Percentiles rank a stretch among this genome's conserved stretches.
Conservation (phyloP, 2,113 vertebrate genomes). For the Bufo gargarizans region DNA sequence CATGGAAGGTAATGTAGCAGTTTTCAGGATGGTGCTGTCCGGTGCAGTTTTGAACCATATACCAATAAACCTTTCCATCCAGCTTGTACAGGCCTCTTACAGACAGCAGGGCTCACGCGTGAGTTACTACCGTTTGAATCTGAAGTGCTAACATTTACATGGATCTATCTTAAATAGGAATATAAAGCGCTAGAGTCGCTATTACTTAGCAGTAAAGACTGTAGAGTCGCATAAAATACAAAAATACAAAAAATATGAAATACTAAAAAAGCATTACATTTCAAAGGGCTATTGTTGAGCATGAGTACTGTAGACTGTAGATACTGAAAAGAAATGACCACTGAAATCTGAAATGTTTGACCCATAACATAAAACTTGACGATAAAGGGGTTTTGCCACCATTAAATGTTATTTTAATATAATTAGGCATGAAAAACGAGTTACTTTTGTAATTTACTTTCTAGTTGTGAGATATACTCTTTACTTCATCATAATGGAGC, state of each 20-base stretch:
- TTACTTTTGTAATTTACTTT: no score
- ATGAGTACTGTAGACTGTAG: neutral
- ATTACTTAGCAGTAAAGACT: neutral
- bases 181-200: neutral
- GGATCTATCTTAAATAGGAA: neutral
- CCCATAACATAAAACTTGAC: neutral
- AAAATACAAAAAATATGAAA: neutral
- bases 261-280: neutral
- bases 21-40: neutral
- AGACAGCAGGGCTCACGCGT: neutral
- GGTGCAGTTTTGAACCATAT: neutral
- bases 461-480: no score
- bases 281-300: slow-evolving; percentile 7
- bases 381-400: neutral
- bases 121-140: neutral
- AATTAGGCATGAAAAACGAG: no score
- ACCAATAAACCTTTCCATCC: neutral
- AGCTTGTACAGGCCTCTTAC: neutral
- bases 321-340: neutral
- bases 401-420: no score
- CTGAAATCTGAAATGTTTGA: neutral
- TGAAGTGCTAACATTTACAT: neutral
- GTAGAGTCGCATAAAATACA: neutral
- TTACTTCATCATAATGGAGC: no score
- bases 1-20: neutral